Conservation (phyloP, 2,797 vertebrate genomes). For the Fundulus diaphanus region DNA sequence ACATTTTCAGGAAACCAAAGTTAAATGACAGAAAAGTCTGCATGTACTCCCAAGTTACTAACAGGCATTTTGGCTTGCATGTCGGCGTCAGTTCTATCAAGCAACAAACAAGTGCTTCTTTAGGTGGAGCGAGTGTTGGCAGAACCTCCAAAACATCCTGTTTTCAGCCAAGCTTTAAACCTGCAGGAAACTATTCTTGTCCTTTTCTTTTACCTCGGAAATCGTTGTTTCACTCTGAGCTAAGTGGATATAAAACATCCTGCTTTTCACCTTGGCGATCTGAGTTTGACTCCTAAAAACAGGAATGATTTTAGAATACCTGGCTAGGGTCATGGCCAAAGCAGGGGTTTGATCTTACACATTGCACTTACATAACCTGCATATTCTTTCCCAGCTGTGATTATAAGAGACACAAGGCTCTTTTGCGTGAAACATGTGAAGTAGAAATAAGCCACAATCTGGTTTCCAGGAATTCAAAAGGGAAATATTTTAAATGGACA, state of each 20-base stretch:
- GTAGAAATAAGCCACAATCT: neutral
- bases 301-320: neutral
- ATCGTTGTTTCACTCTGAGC: conserved; percentile 3
- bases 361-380: neutral
- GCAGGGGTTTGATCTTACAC: neutral
- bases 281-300: conserved; percentile 1
- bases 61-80: neutral
- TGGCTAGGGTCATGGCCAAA: neutral
- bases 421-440: neutral
- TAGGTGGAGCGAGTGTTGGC: neutral
- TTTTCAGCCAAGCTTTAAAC: conserved; percentile 2
- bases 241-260: conserved; percentile 7
- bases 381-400: neutral
- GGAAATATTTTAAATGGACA: neutral
- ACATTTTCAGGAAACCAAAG: neutral
- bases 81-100: neutral
- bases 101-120: neutral
- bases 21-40: neutral
- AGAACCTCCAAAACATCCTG: conserved; percentile 1
- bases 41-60: neutral
- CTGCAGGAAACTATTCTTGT: conserved; percentile 1
- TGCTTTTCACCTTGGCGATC: neutral
- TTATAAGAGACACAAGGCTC: neutral
- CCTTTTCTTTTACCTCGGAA: conserved; percentile 1
- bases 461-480: neutral